Evolutionary conservation across 2,113 vertebrate genomes (phyloP), one percentile per base, ranked within the genome.

Genomic region (Oxyruncus cristatus): DNA sequence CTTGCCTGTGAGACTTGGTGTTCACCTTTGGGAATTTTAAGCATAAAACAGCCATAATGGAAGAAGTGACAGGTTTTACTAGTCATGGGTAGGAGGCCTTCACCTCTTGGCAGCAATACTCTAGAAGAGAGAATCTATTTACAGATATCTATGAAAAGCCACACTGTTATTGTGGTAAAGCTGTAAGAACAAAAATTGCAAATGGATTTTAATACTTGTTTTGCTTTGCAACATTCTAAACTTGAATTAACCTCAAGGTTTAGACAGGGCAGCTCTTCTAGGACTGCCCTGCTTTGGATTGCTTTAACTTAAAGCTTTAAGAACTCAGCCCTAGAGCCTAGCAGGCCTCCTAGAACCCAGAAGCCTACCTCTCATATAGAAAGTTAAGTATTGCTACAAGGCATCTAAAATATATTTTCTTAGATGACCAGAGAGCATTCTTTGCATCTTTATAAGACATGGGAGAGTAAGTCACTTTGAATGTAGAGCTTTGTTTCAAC

Each of bases 221-320:
- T 96, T 96, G 95, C 93, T 96, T 96, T 91, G 91, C 91, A 91
- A 59, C 91, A 76, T 89, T 93, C 86, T 95, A 91, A 94, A 93
- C 95, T 96, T 97, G 92, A 96, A 96, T 80, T 93, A 94, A 95
- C 93, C 93, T 95, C 88, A 91, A 95, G 90, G 89, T 93, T 96
- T 97, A 96, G 93, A 95, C 84, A 96, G 93, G 93, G 88, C 74
- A 68, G 77, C 44, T 91, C 75, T 77, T 71, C 26, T 42, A 20
- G n/a, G 53, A 20, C 55, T 87, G 88, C 73, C 79, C 95, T 97
- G 95, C 95, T 93, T 96, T 97, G 96, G 95, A 96, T 92, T 96
- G 96, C 96, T 96, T 95, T 96, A 97, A 96, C 95, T 96, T 97
- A 97, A 97, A 96, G 93, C 93, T 96, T 97, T 97, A 96, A 96